Evolutionary conservation across 2,888 invertebrate species (phyloP).

Genomic region (Chelonus formosanus): DNA sequence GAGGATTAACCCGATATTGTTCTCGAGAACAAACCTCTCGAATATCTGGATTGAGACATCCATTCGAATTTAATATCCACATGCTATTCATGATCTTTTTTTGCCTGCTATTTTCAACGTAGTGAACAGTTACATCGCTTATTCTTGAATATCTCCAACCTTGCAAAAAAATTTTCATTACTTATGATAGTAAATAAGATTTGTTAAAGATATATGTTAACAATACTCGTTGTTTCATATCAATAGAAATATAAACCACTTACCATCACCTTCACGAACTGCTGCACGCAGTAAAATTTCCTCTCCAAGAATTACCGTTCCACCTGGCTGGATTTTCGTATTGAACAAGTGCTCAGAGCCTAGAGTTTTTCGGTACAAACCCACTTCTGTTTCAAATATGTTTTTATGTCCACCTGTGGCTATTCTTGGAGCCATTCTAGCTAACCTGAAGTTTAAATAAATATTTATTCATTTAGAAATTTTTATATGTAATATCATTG

Average conservation of each 20-base stretch:
- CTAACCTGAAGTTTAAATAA: constrained; percentile 41
- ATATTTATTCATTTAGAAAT: too few species aligned
- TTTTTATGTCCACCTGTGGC: constrained; percentile 69
- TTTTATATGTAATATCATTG: too few species aligned
- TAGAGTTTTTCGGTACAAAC: constrained; percentile 66
- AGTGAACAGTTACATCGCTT: constrained; percentile 66
- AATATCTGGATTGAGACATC: constrained; percentile 52
- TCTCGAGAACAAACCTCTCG: constrained; percentile 50
- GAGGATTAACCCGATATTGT: constrained; percentile 54
- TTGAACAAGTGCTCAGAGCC: constrained; percentile 65
- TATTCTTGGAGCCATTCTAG: constrained; percentile 57
- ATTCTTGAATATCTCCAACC: constrained; percentile 69
- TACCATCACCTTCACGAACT: constrained; percentile 69
- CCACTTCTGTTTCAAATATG: constrained; percentile 68
- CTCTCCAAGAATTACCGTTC: constrained; percentile 69
- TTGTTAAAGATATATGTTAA: too few species aligned
- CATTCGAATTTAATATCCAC: constrained; percentile 52
- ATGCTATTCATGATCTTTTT: constrained; percentile 52
- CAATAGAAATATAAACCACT: constrained; percentile 34
- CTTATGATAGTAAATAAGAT: too few species aligned
- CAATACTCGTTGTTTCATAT: background rate
- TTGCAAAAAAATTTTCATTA: constrained; percentile 38
- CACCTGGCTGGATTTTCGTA: constrained; percentile 66
- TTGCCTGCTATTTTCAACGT: constrained; percentile 45
- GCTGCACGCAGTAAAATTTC: constrained; percentile 68